These are phyloP conservation scores for Carlito syrichta DNA, from an alignment of 2,113 vertebrate species.

Conservation along the genomic window DNA sequence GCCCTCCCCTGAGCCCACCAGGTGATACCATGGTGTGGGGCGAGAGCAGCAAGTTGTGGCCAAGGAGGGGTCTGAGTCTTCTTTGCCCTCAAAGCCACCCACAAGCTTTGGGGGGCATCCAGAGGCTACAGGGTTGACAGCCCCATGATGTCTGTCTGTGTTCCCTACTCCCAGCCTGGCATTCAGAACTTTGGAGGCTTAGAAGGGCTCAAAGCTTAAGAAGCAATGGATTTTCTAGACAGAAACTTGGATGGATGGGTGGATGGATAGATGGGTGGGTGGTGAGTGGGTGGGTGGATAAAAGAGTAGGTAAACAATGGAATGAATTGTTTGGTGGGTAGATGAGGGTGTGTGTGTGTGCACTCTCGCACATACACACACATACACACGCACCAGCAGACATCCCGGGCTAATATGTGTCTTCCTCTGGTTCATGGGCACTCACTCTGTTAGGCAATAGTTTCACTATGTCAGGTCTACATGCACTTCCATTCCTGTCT, in stretches of 20 bases:
- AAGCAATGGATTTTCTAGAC: not conserved
- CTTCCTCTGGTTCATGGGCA: not conserved
- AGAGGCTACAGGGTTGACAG: not conserved
- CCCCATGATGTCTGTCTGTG: not conserved
- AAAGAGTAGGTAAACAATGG: too few species aligned
- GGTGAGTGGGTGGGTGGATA: rapidly evolving
- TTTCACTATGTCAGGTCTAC: not conserved
- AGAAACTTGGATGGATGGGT: not conserved
- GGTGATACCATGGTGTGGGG: rapidly evolving
- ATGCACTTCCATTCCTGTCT: not conserved
- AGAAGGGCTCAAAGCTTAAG: not conserved
- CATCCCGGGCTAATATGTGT: not conserved
- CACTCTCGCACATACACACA: too few species aligned
- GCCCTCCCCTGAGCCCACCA: not conserved
- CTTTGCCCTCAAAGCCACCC: not conserved
- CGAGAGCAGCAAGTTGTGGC: not conserved
- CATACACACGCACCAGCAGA: not conserved
- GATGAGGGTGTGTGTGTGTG: too few species aligned
- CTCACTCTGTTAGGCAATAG: not conserved
- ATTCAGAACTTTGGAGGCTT: not conserved
- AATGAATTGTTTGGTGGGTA: too few species aligned
- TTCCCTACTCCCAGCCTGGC: not conserved
- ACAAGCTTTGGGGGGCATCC: not conserved
- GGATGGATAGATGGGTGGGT: too few species aligned
- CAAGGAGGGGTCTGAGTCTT: not conserved